Conservation (phyloP, 2,888 invertebrate species). For the Augochlorella aurata region DNA sequence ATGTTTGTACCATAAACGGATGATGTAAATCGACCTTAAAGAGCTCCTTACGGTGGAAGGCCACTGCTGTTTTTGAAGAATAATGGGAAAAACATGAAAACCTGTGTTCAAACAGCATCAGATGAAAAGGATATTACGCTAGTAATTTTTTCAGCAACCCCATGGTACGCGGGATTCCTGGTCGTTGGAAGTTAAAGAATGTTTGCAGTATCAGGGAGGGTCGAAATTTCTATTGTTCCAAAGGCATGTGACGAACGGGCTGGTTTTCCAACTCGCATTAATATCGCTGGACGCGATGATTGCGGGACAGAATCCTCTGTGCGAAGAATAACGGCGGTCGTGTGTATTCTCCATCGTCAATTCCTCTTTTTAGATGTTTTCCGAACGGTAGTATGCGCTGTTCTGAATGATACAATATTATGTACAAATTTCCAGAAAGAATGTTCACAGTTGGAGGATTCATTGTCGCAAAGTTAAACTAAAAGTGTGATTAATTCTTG, state of each 20-base stretch:
- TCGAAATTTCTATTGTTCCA: slow-evolving; percentile 26
- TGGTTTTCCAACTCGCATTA: slow-evolving; percentile 21
- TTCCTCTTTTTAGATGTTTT: background rate
- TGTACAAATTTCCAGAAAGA: no score
- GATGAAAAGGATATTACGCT: slow-evolving; percentile 41
- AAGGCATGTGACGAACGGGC: background rate
- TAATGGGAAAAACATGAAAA: slow-evolving; percentile 42
- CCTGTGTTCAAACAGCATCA: background rate
- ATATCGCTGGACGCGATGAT: slow-evolving; percentile 24
- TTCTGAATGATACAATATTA: no score
- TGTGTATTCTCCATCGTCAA: background rate
- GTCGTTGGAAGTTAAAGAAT: slow-evolving; percentile 46
- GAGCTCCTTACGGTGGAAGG: background rate
- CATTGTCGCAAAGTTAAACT: no score
- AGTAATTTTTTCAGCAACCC: slow-evolving; percentile 25
- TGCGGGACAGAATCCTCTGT: background rate
- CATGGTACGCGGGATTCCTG: slow-evolving; percentile 24
- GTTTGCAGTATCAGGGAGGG: slow-evolving; percentile 37
- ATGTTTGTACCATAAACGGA: no score
- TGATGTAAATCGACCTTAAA: no score
- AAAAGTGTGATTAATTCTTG: no score
- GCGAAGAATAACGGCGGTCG: background rate
- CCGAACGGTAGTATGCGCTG: background rate
- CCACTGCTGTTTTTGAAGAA: slow-evolving; percentile 26
- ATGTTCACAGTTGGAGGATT: no score